phyloP scores from a whole-genome alignment of 2,797 vertebrate species.

The Hapalemur alaotrensis region DNA sequence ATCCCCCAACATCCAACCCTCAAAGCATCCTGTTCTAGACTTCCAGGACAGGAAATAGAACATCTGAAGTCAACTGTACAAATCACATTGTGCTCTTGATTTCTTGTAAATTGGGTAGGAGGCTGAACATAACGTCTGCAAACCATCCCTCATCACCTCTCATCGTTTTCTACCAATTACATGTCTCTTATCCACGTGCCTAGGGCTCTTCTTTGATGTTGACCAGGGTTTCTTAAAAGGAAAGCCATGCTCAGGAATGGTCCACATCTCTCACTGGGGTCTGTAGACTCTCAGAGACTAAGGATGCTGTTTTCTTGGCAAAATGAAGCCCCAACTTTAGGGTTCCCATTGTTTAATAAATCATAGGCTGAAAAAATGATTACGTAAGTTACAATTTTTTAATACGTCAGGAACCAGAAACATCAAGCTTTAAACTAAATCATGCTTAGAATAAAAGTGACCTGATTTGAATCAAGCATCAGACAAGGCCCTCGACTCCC shows the following conservation, averaged over 20 bases:
- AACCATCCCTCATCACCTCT: neutral
- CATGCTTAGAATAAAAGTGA: neutral
- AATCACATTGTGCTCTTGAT: neutral
- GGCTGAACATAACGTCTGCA: neutral
- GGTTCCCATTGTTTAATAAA: neutral
- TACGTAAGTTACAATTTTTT: neutral
- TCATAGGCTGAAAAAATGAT: neutral
- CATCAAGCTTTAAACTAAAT: neutral
- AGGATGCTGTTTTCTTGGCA: neutral
- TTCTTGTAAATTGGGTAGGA: neutral
- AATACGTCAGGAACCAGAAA: neutral
- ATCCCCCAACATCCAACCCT: neutral
- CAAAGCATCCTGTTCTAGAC: neutral
- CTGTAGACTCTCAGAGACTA: neutral
- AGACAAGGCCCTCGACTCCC: neutral
- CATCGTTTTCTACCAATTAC: neutral
- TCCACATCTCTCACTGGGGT: neutral
- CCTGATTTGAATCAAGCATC: neutral
- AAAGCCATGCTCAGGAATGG: neutral
- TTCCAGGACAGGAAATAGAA: neutral
- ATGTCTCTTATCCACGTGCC: neutral
- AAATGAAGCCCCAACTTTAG: slow-evolving; percentile 15
- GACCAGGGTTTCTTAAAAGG: neutral
- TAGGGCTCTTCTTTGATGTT: neutral
- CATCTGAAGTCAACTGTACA: neutral